Base-by-base conservation (phyloP, 2,888 invertebrate genomes). In the Theretra japonica region DNA sequence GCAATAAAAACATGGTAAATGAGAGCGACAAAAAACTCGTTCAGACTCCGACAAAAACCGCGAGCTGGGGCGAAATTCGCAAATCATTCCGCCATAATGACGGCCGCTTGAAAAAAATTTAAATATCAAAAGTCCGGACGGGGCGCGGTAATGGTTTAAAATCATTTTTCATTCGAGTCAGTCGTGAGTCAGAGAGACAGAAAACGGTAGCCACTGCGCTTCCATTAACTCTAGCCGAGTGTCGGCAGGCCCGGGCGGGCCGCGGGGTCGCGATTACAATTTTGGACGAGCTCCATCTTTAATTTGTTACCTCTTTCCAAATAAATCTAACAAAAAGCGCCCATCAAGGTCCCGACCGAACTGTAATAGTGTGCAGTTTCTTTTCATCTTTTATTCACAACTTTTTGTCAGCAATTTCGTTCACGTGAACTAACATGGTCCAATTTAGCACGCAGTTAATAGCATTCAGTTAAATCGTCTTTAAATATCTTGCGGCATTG, bases 121-220 rank as follows among this genome's bases (percentile, higher is more conserved):
- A 94, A 94, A 94, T 94, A 94, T 94, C 93, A 94, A 94, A 94
- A 94, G 94, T 90, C 91, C 90, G 94, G 94, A 92, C 94, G 93
- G 90, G 91, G 89, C 92, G 85, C 90, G 89, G 88, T 94, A 94
- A 94, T 94, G 94, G 94, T 94, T 94, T 94, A 93, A 94, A 94
- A 91, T 91, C 94, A 94, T 94, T 94, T 94, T 94, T 94, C 94
- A 94, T 94, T 90, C 90, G 89, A 92, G 90, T 91, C 93, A 91
- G 89, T 91, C 88, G 89, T 88, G 92, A 93, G 90, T 91, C 93
- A 90, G 91, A 89, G 90, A 89, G 48, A 48, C 65, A 89, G 91
- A 88, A 92, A 92, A 93, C 94, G 92, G 94, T 93, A 94, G 94
- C 94, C 90, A 86, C 84, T 82, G 84, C 83, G 86, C 83, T 83